Evolutionary conservation across 2,113 vertebrate genomes (phyloP).

Genomic region (Chiloscyllium plagiosum): DNA sequence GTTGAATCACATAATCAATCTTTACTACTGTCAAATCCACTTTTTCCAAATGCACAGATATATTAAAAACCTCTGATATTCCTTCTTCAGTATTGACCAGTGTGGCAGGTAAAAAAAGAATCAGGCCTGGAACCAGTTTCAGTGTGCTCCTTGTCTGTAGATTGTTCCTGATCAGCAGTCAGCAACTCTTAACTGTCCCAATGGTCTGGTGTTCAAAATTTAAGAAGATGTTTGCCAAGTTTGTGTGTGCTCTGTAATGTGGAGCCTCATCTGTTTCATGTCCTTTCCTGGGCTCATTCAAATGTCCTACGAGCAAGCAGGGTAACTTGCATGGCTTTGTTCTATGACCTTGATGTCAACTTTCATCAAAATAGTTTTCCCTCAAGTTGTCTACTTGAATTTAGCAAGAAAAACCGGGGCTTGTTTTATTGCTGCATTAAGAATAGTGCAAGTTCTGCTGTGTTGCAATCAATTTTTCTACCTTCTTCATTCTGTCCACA

Average conservation of each 20-base stretch:
- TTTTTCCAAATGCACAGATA: background rate
- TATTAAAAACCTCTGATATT: background rate
- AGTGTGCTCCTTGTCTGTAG: background rate
- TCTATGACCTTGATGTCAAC: background rate
- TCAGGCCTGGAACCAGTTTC: background rate
- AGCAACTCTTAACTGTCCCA: background rate
- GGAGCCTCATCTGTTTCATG: background rate
- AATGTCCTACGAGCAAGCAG: background rate
- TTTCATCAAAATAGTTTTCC: background rate
- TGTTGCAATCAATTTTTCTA: background rate
- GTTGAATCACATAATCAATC: background rate
- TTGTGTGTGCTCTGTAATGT: background rate
- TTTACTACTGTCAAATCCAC: background rate
- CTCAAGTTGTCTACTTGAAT: background rate
- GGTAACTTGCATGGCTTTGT: background rate
- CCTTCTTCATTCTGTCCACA: background rate
- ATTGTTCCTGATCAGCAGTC: background rate
- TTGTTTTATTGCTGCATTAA: background rate
- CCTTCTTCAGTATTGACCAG: background rate
- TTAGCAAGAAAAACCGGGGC: background rate
- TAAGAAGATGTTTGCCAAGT: background rate
- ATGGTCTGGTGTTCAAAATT: background rate
- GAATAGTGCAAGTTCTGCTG: background rate
- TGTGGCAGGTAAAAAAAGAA: too few relatives aligned
- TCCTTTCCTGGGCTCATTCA: background rate